Evolutionary conservation across 2,113 vertebrate genomes (phyloP), one percentile per base, ranked within the genome.

Genomic region (Hippocampus guttulatus): DNA sequence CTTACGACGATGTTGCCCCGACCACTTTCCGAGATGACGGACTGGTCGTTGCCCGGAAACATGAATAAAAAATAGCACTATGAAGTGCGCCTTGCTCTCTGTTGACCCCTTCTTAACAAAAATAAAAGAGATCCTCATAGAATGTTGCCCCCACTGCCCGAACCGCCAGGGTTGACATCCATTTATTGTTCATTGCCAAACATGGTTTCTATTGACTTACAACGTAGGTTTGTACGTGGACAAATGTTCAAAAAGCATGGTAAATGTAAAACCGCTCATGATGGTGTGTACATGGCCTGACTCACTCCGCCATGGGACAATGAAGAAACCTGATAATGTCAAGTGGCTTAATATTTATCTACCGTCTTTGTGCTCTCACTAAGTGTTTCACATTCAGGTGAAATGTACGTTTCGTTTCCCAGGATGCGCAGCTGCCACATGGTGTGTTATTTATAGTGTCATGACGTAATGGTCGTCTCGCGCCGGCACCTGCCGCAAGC

Each of bases 401-500:
- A 80, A 83, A 11, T 5, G 33, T 65, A 51, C 75, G 75, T 73
- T 49, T 67, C 80, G 43, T 1, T 55, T 79, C 58, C 65, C 73
- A 79, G 77, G 78, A 79, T 79, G 76, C 74, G 78, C 74, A 77
- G 72, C 81, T 89, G 81, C 71, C 83, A 74, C 73, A 73, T 21
- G 40, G 72, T 20, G 16, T 67, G 78, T 83, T 92, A 92, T 92
- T 92, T 90, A 89, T 90, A 91, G 88, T 60, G 14, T 0, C 9
- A 77, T 92, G 91, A 91, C 80, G 85, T 88, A 91, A 14, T 30
- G 57, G 57, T 25, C 77, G 79, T 79, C 71, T 79, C 69, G 84
- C 75, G 70, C 77, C 69, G 52, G 76, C 80, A 85, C 78, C 81
- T 75, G 79, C 72, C 75, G 78, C 79, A 77, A 78, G 79, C 76